Conservation (phyloP, 2,113 vertebrate genomes). For the Amblyopsis rosae region DNA sequence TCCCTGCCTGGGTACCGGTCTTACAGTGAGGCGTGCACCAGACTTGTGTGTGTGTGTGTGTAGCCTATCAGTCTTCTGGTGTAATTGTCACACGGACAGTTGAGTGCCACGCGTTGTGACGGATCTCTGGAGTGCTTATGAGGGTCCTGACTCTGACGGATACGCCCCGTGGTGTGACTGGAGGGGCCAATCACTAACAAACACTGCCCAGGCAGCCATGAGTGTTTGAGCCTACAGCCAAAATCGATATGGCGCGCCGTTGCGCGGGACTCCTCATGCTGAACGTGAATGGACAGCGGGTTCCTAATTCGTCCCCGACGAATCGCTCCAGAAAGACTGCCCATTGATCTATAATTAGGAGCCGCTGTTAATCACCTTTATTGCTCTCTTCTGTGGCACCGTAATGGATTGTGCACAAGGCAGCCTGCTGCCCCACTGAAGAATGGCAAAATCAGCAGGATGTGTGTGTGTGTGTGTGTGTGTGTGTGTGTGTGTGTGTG, state of each 20-base stretch:
- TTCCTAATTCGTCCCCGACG: slow-evolving; percentile 58
- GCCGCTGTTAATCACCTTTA: slow-evolving; percentile 75
- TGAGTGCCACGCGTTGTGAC: slow-evolving; percentile 48
- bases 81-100: slow-evolving; percentile 37
- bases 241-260: no score
- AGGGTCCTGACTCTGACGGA: neutral
- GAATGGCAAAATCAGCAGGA: slow-evolving; percentile 36
- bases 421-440: slow-evolving; percentile 29
- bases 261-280: no score
- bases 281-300: slow-evolving; percentile 72
- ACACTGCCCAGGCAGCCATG: slow-evolving; percentile 20
- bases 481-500: slow-evolving; percentile 33
- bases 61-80: slow-evolving; percentile 27
- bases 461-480: slow-evolving; percentile 9
- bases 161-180: slow-evolving; percentile 25
- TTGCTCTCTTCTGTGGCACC: slow-evolving; percentile 51
- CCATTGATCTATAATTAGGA: slow-evolving; percentile 84
- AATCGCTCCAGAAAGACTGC: slow-evolving; percentile 80
- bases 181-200: slow-evolving; percentile 72
- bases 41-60: no score
- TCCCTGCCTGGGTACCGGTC: no score
- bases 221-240: neutral
- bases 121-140: slow-evolving; percentile 27
- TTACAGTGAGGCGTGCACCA: no score
- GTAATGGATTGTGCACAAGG: slow-evolving; percentile 7